These are phyloP conservation scores for Lamellibrachia luymesi DNA, from an alignment of 1,140 invertebrate genomes.

Conservation along the genomic window DNA sequence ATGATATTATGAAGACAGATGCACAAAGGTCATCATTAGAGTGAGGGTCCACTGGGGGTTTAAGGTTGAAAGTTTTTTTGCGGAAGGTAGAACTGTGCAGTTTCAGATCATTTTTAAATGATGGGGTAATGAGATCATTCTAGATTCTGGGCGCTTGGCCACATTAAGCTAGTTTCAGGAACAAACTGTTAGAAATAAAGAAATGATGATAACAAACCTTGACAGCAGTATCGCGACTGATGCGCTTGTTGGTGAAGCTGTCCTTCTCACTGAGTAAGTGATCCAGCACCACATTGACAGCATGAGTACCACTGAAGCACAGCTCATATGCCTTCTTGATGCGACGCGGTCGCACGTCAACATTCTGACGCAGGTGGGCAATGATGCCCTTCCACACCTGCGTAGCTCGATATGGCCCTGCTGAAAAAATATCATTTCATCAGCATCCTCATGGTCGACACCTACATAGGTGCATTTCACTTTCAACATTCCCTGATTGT, in stretches of 20 bases:
- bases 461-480: neutral
- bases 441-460: neutral
- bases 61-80: no score
- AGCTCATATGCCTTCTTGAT: constrained; percentile 48
- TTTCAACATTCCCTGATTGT: no score
- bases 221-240: constrained; percentile 52
- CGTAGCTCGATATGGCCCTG: constrained; percentile 52
- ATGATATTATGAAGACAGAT: no score
- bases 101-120: no score
- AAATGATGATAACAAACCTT: constrained; percentile 39
- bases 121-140: no score
- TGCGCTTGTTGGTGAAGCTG: constrained; percentile 44
- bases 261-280: constrained; percentile 46
- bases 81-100: no score
- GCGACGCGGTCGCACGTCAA: neutral
- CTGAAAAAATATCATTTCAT: neutral
- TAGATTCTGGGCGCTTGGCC: no score
- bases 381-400: constrained; percentile 54
- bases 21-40: no score
- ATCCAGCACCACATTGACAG: constrained; percentile 55
- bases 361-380: constrained; percentile 35
- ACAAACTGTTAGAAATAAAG: constrained; percentile 11
- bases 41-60: no score
- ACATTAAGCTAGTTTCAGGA: no score
- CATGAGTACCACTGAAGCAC: constrained; percentile 61